Conservation (phyloP, 2,888 invertebrate species). For the Mesorhabditis spiculigera region DNA sequence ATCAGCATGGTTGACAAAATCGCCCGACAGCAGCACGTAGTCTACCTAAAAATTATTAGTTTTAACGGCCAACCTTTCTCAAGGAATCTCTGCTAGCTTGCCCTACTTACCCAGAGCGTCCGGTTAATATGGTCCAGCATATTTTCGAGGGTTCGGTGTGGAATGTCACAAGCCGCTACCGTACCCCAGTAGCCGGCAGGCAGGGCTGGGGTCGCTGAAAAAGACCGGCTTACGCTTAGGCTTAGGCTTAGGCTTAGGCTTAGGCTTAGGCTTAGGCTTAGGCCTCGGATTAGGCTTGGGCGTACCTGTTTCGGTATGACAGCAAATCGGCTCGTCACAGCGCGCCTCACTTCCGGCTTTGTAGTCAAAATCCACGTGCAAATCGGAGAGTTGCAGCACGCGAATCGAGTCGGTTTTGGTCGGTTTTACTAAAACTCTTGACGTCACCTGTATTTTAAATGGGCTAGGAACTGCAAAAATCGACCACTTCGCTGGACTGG, state of each 20-base stretch:
- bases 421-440: background rate
- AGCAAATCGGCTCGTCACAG: slow-evolving; percentile 89
- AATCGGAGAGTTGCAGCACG: slow-evolving; percentile 82
- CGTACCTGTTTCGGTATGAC: too few species aligned
- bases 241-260: too few species aligned
- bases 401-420: slow-evolving; percentile 18
- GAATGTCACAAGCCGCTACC: slow-evolving; percentile 89
- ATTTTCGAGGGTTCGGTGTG: slow-evolving; percentile 84
- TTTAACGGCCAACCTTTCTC: background rate
- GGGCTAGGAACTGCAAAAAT: too few species aligned
- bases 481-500: too few species aligned
- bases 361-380: slow-evolving; percentile 91
- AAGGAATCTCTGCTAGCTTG: background rate
- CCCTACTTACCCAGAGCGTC: slow-evolving; percentile 41
- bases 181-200: slow-evolving; percentile 90
- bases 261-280: too few species aligned
- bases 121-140: slow-evolving; percentile 68
- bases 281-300: too few species aligned
- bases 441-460: too few species aligned
- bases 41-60: slow-evolving; percentile 62
- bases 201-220: slow-evolving; percentile 16
- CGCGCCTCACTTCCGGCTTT: slow-evolving; percentile 80
- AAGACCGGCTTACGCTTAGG: too few species aligned
- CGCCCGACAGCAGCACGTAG: slow-evolving; percentile 84
- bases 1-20: slow-evolving; percentile 90